Percentiles rank a stretch among this genome's conserved stretches.
phyloP scores from a whole-genome alignment of 2,113 vertebrate genomes.

The Monopterus albus region DNA sequence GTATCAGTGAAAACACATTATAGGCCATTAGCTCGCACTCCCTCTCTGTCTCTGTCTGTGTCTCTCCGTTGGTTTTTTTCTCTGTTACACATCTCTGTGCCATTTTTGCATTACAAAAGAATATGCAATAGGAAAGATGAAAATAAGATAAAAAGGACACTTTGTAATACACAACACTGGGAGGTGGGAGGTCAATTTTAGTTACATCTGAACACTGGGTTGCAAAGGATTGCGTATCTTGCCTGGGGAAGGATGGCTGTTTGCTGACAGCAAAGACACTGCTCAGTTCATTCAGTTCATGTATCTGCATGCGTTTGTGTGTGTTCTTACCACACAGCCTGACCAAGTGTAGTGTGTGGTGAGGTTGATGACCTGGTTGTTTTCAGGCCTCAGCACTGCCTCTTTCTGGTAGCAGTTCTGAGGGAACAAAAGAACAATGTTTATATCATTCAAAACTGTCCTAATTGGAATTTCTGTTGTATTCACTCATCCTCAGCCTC shows the following conservation, averaged over 20 bases:
- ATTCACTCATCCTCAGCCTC: not conserved
- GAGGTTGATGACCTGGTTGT: conserved; percentile 96
- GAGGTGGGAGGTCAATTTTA: conserved; percentile 27
- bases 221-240: not conserved
- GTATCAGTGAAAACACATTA: conserved; percentile 52
- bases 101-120: conserved; percentile 25
- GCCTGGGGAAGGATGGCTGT: not conserved
- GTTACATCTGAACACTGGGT: not conserved
- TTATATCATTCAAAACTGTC: not conserved
- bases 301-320: not conserved
- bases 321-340: conserved; percentile 87
- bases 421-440: not conserved
- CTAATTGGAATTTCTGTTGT: not conserved
- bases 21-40: conserved; percentile 39
- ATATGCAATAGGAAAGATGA: conserved; percentile 2
- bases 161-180: not conserved
- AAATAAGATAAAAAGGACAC: conserved; percentile 41
- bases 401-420: conserved; percentile 93
- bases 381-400: conserved; percentile 90
- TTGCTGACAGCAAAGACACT: not conserved
- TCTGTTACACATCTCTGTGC: conserved; percentile 16
- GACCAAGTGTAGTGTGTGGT: conserved; percentile 94
- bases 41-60: not conserved
- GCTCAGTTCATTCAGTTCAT: not conserved
- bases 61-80: conserved; percentile 10